These are phyloP conservation scores for Tokudaia muenninki DNA, from an alignment of 2,797 vertebrate genomes.

Conservation along the genomic window DNA sequence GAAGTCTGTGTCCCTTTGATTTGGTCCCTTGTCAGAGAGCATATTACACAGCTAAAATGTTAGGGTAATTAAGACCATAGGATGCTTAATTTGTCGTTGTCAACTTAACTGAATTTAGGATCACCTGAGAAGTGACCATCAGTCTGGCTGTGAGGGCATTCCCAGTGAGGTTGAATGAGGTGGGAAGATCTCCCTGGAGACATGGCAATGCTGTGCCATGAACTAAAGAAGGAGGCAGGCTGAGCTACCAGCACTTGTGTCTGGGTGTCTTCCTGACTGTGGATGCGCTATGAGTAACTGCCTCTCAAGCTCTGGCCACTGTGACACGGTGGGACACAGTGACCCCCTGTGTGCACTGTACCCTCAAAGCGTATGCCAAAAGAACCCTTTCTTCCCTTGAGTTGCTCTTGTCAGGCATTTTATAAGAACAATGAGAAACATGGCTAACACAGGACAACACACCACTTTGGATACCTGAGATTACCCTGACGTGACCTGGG, in stretches of 20 bases:
- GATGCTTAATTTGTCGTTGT: not conserved
- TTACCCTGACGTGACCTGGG: not conserved
- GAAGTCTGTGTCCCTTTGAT: conserved; percentile 7
- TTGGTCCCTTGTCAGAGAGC: conserved; percentile 31
- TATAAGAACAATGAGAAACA: not conserved
- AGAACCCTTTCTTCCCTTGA: not conserved
- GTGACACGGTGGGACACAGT: not conserved
- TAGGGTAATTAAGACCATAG: not conserved
- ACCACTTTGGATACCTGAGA: not conserved
- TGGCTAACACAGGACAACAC: not conserved
- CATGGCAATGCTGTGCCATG: not conserved
- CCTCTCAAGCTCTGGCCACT: not conserved
- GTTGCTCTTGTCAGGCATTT: not conserved
- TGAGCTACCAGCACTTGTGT: not conserved
- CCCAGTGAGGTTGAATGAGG: not conserved
- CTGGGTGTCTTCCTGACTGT: not conserved
- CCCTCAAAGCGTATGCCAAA: not conserved
- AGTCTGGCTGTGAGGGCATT: not conserved
- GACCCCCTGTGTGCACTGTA: fast-evolving
- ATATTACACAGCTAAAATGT: not conserved
- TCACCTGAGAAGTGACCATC: not conserved
- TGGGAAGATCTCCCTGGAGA: not conserved
- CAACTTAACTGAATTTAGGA: not conserved
- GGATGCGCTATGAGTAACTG: not conserved
- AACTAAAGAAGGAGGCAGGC: not conserved